A percentile compares a stretch with the other conserved stretches of the same genome.
Conservation (phyloP, 2,113 vertebrate genomes). For the Mungos mungo region DNA sequence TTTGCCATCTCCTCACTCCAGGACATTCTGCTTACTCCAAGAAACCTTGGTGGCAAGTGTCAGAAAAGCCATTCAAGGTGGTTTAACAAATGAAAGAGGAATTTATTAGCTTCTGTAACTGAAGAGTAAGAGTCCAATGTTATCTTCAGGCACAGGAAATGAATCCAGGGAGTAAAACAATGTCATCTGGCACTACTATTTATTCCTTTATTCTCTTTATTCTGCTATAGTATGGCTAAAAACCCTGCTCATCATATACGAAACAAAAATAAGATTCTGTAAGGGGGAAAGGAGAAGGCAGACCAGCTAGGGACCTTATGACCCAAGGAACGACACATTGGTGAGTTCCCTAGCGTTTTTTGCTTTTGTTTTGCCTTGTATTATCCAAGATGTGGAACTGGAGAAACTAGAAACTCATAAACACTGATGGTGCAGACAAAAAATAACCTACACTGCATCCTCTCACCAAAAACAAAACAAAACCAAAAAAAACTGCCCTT, state of each 20-base stretch:
- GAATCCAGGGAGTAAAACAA: neutral
- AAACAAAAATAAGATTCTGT: constrained; percentile 4
- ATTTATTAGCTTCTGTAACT: neutral
- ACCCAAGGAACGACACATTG: neutral
- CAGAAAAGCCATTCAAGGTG: neutral
- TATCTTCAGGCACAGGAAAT: neutral
- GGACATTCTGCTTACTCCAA: neutral
- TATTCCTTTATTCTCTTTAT: neutral
- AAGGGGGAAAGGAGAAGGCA: neutral
- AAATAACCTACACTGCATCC: neutral
- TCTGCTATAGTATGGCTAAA: neutral
- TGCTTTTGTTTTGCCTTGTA: neutral
- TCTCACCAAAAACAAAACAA: neutral
- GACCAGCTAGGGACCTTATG: neutral
- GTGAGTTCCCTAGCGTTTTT: neutral
- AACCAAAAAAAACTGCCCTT: neutral
- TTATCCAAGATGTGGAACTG: neutral
- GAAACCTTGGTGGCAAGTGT: neutral
- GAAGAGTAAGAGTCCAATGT: neutral
- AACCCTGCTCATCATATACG: neutral
- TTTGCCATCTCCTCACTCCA: neutral
- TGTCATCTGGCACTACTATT: neutral
- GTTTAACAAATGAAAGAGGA: constrained; percentile 4
- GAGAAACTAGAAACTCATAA: neutral
- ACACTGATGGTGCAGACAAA: neutral